Evolutionary conservation across 2,113 vertebrate species (phyloP).

Genomic region (Psophia crepitans): DNA sequence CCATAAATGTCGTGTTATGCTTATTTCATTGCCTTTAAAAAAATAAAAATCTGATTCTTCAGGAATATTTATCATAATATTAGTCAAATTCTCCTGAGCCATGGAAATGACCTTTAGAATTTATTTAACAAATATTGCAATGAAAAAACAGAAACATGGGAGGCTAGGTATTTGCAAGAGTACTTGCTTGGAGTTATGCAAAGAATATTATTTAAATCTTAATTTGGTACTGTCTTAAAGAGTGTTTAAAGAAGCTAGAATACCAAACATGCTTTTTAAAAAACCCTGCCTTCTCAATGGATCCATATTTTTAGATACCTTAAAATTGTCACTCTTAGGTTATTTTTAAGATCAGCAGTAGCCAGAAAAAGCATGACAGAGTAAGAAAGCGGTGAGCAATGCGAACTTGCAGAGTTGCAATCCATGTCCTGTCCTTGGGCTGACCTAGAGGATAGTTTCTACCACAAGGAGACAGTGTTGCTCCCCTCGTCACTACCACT

Average conservation of each 20-base stretch:
- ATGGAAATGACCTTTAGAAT: neutral
- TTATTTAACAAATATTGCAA: neutral
- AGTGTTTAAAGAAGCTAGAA: neutral
- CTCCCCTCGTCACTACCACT: neutral
- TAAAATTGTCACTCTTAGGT: neutral
- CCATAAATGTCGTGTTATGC: neutral
- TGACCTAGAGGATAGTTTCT: neutral
- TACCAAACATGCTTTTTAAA: neutral
- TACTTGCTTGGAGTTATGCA: neutral
- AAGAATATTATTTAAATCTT: neutral
- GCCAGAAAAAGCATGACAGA: neutral
- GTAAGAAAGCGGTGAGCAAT: neutral
- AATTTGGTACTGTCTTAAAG: neutral
- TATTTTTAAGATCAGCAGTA: neutral
- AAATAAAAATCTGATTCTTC: neutral
- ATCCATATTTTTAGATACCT: neutral
- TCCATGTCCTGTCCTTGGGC: neutral
- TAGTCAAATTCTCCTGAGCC: neutral
- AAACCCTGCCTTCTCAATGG: neutral
- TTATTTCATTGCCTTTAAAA: neutral
- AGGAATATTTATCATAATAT: neutral
- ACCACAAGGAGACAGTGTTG: neutral
- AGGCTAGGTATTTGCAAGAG: neutral
- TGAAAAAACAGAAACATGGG: neutral
- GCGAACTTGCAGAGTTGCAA: neutral